phyloP scores from a whole-genome alignment of 2,113 vertebrate species.

The Delphinapterus leucas region DNA sequence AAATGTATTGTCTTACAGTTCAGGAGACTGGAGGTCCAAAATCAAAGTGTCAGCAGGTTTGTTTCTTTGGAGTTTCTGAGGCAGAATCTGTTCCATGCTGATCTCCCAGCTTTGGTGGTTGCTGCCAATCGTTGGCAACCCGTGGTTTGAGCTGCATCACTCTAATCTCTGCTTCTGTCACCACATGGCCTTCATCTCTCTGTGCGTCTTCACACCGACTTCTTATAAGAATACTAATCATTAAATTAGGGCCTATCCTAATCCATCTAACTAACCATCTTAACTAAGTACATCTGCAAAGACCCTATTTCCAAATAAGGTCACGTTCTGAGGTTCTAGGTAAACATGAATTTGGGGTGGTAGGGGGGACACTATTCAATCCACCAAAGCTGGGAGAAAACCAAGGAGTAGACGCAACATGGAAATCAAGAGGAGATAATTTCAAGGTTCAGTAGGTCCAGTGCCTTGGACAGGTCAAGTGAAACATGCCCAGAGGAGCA shows the following conservation, averaged over 20 bases:
- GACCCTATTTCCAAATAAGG: neutral
- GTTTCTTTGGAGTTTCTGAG: neutral
- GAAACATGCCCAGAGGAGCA: neutral
- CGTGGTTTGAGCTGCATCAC: neutral
- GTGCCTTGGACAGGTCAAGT: neutral
- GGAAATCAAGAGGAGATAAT: neutral
- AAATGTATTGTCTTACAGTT: neutral
- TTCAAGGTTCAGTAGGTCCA: neutral
- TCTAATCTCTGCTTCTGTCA: neutral
- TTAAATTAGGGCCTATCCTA: neutral
- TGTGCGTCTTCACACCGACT: neutral
- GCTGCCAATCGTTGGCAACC: neutral
- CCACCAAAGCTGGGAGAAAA: neutral
- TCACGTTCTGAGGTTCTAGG: neutral
- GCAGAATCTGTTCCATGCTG: neutral
- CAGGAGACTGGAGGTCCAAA: neutral
- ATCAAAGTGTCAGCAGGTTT: neutral
- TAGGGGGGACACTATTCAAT: neutral
- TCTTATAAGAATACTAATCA: neutral
- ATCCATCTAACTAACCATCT: neutral
- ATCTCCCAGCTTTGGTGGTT: neutral
- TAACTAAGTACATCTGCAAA: neutral
- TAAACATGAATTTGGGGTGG: neutral
- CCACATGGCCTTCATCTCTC: neutral
- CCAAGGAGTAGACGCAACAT: neutral